Evolutionary conservation across 2,888 invertebrate genomes (phyloP).

Genomic region (Oithona nana): DNA sequence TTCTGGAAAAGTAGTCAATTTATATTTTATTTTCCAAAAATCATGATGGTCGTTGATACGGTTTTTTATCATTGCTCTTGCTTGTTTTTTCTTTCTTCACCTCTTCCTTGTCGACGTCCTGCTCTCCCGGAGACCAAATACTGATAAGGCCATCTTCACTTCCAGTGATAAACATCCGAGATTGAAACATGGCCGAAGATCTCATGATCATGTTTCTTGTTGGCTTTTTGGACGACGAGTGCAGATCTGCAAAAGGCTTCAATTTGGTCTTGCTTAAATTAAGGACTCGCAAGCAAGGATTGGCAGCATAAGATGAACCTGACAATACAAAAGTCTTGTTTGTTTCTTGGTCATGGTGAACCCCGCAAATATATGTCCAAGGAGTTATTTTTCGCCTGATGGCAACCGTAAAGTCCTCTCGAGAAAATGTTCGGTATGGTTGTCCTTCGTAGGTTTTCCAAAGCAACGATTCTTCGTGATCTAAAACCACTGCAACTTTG

Average conservation of each 20-base stretch:
- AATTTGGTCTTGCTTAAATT: slow-evolving; percentile 34
- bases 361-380: slow-evolving; percentile 43
- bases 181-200: slow-evolving; percentile 30
- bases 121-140: slow-evolving; percentile 36
- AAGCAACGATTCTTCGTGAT: slow-evolving; percentile 46
- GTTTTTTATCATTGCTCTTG: not conserved
- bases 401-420: slow-evolving; percentile 39
- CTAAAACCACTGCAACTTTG: slow-evolving; percentile 32
- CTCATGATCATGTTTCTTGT: slow-evolving; percentile 44
- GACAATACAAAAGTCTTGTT: slow-evolving; percentile 36
- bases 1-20: no score
- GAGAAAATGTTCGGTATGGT: slow-evolving; percentile 36
- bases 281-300: slow-evolving; percentile 32
- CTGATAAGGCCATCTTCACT: slow-evolving; percentile 50
- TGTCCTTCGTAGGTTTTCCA: slow-evolving; percentile 46
- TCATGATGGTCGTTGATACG: no score
- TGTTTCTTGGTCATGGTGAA: slow-evolving; percentile 31
- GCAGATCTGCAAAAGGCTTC: slow-evolving; percentile 36
- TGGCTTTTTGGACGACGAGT: slow-evolving; percentile 22
- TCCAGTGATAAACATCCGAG: slow-evolving; percentile 43
- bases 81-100: not conserved
- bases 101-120: not conserved
- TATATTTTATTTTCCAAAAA: no score
- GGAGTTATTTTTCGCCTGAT: slow-evolving; percentile 35
- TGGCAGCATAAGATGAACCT: slow-evolving; percentile 37